These are phyloP conservation scores for Ptilonorhynchus violaceus DNA, from an alignment of 2,113 vertebrate genomes.

Conservation along the genomic window DNA sequence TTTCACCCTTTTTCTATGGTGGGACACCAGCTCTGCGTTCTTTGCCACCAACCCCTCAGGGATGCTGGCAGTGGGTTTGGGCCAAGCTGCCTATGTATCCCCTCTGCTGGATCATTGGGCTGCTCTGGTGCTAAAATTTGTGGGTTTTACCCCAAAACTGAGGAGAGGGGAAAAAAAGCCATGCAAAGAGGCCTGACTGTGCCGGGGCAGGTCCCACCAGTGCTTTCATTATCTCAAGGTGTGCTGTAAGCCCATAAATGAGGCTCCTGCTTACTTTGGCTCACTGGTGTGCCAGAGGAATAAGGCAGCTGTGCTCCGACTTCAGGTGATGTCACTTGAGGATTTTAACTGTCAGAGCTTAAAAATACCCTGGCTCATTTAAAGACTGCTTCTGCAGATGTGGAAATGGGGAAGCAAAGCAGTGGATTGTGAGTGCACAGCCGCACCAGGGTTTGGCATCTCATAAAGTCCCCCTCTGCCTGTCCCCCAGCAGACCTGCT, in stretches of 20 bases:
- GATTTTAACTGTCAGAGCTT: constrained; percentile 41
- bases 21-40: not conserved
- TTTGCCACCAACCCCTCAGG: too few species aligned
- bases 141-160: not conserved
- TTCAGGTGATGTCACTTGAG: constrained; percentile 55
- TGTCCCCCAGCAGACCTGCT: not conserved
- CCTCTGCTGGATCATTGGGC: not conserved
- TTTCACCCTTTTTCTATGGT: not conserved
- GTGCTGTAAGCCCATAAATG: not conserved
- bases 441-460: not conserved
- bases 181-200: not conserved
- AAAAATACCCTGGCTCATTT: constrained; percentile 17
- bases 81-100: not conserved
- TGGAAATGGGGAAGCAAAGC: not conserved
- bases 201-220: not conserved
- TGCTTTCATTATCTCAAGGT: constrained; percentile 5
- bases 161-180: rapidly evolving
- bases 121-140: not conserved
- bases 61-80: not conserved
- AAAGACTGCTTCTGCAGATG: constrained; percentile 26
- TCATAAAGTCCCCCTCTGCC: not conserved
- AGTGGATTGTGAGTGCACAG: not conserved
- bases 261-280: constrained; percentile 39
- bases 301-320: constrained; percentile 17
- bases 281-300: not conserved